phyloP scores from a whole-genome alignment of 2,797 vertebrate species.

The Peromyscus aztecus region DNA sequence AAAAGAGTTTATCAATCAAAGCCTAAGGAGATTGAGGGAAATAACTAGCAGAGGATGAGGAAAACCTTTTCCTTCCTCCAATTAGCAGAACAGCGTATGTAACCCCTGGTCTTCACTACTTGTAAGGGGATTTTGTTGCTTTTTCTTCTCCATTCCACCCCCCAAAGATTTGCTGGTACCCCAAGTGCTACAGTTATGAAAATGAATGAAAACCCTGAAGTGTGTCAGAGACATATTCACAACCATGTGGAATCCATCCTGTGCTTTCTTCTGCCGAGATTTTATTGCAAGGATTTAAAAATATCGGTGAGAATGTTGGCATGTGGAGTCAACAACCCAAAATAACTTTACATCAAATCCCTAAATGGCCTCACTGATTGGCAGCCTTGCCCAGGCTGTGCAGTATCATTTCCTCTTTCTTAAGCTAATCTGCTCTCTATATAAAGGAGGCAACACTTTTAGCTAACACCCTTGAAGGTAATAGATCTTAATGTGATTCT shows the following conservation, averaged over 20 bases:
- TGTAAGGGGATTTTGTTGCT: slow-evolving; percentile 25
- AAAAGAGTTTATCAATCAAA: slow-evolving; percentile 65
- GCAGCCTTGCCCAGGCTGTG: slow-evolving; percentile 61
- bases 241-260: slow-evolving; percentile 75
- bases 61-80: slow-evolving; percentile 54
- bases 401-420: slow-evolving; percentile 62
- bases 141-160: slow-evolving; percentile 57
- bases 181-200: slow-evolving; percentile 69
- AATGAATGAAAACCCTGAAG: slow-evolving; percentile 75
- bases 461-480: slow-evolving; percentile 52
- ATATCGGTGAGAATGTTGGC: slow-evolving; percentile 77
- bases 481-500: slow-evolving; percentile 68
- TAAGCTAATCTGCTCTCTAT: slow-evolving; percentile 41
- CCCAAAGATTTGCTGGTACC: slow-evolving; percentile 65
- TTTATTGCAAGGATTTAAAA: slow-evolving; percentile 81
- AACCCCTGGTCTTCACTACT: slow-evolving; percentile 24
- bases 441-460: slow-evolving; percentile 58
- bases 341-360: slow-evolving; percentile 80
- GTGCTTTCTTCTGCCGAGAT: slow-evolving; percentile 69
- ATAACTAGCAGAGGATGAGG: slow-evolving; percentile 42
- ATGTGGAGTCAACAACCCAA: slow-evolving; percentile 75
- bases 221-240: slow-evolving; percentile 78
- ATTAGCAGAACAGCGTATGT: slow-evolving; percentile 72
- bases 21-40: slow-evolving; percentile 57
- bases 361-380: slow-evolving; percentile 77